Conservation (phyloP, 1,140 invertebrate species). For the Cyclargus thomasi region DNA sequence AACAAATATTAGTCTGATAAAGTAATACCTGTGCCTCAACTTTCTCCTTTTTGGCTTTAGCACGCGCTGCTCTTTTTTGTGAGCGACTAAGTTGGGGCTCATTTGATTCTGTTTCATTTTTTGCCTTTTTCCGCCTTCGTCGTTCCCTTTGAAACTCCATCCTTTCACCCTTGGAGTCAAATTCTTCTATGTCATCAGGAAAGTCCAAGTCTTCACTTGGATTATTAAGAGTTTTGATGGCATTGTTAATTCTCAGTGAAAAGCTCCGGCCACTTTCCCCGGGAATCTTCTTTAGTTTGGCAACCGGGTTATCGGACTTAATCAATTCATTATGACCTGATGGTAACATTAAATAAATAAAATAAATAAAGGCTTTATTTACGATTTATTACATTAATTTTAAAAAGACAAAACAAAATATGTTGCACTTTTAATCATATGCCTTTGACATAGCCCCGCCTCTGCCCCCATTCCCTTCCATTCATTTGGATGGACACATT, state of each 20-base stretch:
- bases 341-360: conserved; percentile 1
- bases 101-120: not conserved
- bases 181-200: conserved; percentile 34
- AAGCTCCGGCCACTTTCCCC: conserved; percentile 55
- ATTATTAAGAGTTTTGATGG: conserved; percentile 45
- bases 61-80: conserved; percentile 41
- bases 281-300: conserved; percentile 41
- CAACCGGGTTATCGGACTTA: conserved; percentile 35
- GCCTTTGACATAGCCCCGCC: too few species aligned
- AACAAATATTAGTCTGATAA: not conserved
- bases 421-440: too few species aligned
- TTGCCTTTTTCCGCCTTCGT: conserved; percentile 34
- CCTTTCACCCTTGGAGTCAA: conserved; percentile 35
- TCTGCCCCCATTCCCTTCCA: too few species aligned
- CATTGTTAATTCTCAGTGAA: conserved; percentile 57
- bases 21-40: not conserved
- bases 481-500: too few species aligned
- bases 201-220: conserved; percentile 36
- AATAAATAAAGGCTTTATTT: too few species aligned
- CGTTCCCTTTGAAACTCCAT: conserved; percentile 44
- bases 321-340: not conserved
- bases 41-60: conserved; percentile 36
- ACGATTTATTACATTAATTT: too few species aligned
- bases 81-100: conserved; percentile 29
- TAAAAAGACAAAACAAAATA: too few species aligned